Base-by-base conservation (phyloP, 2,888 invertebrate genomes). In the Cheilosia soror region DNA sequence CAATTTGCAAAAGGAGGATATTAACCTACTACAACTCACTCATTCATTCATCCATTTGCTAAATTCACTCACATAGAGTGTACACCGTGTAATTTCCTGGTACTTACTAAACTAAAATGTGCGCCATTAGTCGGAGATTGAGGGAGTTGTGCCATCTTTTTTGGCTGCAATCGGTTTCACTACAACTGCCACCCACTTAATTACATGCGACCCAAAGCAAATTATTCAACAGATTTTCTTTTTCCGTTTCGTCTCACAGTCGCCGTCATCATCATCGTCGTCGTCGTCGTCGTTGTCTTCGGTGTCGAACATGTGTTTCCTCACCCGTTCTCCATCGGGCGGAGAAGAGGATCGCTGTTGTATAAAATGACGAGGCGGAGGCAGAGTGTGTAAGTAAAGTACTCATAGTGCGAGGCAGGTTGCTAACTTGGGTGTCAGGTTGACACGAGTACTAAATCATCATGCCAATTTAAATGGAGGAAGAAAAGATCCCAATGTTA, bases 401-500 rank as follows among this genome's bases (percentile, higher is more conserved):
- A 53, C 62, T 83, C 72, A 68, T 57, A 69, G 78, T 55, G 66
- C 62, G 73, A 84, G 72, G 84, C 85, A 85, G 85, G 77, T 77
- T 81, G 81, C 81, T 77, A 85, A 72, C 76, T 85, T 68, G 76
- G 81, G 85, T 85, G 85, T 85, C 85, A 85, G 81, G 72, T 85
- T 85, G 85, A 81, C 85, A 81, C 76, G 81, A 72, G 66, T 60
- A 85, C 81, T 85, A 85, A 81, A 85, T 85, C 85, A 85, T 77
- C 81, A 68, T 81, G 81, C 85, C 85, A 85, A 85, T 85, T 85
- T 85, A 76, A 85, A 81, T 68, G 81, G 51, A 85, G 76, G 55
- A 79, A 79, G 79, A 69, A 66, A 66, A 69, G 68, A 71, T 76
- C 51, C 66, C 62, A 29, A 42, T 31, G 53, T 31, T 60, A 65